These are phyloP conservation scores for Syngnathus rostellatus DNA, from an alignment of 2,797 vertebrate genomes.

Conservation along the genomic window DNA sequence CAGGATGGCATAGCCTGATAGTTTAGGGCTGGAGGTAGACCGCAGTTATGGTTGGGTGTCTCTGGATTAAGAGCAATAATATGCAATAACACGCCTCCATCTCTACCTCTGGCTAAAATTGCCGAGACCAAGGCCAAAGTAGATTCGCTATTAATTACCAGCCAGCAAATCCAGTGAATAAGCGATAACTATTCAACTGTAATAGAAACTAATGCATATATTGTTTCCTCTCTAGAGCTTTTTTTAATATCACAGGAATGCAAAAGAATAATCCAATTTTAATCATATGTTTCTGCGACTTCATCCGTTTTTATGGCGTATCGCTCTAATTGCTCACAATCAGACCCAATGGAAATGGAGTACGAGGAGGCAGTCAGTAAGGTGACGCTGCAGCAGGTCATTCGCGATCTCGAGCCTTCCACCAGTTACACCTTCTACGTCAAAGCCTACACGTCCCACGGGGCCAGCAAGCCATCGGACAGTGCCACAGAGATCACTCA, in stretches of 20 bases:
- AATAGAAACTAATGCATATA: conserved; percentile 40
- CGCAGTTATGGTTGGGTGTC: conserved; percentile 46
- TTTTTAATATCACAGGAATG: conserved; percentile 13
- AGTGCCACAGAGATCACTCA: conserved; percentile 78
- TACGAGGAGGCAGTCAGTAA: conserved; percentile 98
- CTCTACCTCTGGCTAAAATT: conserved; percentile 26
- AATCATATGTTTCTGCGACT: background rate
- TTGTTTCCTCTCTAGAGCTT: conserved; percentile 24
- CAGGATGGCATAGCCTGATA: conserved; percentile 37
- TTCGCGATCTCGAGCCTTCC: conserved; percentile 89
- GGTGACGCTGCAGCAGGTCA: conserved; percentile 86
- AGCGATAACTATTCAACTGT: conserved; percentile 47
- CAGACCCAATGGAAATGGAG: conserved; percentile 89
- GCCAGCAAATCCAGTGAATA: conserved; percentile 43
- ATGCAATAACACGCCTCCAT: conserved; percentile 35
- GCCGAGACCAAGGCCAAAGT: conserved; percentile 24
- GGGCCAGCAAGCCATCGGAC: conserved; percentile 88
- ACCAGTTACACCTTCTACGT: conserved; percentile 95
- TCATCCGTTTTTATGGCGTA: background rate
- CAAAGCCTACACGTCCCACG: conserved; percentile 92
- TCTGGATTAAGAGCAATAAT: conserved; percentile 57
- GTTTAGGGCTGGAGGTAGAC: conserved; percentile 41
- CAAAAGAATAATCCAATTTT: conserved; percentile 3
- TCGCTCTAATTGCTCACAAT: conserved; percentile 7
- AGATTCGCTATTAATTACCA: conserved; percentile 41